phyloP scores from a whole-genome alignment of 2,113 vertebrate genomes.

The Albula glossodonta region DNA sequence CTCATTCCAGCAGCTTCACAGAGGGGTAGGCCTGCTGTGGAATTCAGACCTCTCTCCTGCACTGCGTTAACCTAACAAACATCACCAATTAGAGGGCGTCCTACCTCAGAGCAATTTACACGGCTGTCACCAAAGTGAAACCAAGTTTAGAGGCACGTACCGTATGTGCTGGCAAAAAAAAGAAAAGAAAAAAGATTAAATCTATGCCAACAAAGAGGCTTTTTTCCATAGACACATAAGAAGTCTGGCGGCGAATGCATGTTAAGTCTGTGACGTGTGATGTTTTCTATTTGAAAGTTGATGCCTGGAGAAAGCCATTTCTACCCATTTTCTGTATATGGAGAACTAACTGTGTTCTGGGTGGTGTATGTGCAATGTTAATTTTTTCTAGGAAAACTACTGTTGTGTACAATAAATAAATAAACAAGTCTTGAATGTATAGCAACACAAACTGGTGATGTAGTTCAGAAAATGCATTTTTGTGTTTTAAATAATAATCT shows the following conservation, averaged over 20 bases:
- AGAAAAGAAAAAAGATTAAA: conserved; percentile 1
- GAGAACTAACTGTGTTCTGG: neutral
- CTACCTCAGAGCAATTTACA: conserved; percentile 25
- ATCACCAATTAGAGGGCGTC: conserved; percentile 13
- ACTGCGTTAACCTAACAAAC: conserved; percentile 14
- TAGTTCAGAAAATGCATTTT: neutral
- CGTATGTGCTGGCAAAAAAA: conserved; percentile 15
- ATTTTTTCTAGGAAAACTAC: neutral
- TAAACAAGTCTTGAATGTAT: neutral
- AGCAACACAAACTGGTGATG: neutral
- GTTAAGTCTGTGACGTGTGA: neutral
- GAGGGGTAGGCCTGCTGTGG: neutral
- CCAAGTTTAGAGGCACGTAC: conserved; percentile 15
- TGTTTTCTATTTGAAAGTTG: neutral
- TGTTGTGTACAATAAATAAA: neutral
- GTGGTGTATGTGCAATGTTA: neutral
- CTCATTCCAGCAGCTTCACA: conserved; percentile 7
- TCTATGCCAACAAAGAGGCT: conserved; percentile 3
- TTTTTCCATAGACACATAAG: conserved; percentile 12
- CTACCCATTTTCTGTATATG: neutral
- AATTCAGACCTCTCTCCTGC: conserved; percentile 8
- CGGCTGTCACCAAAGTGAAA: conserved; percentile 10
- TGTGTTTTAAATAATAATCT: neutral
- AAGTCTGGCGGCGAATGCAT: neutral
- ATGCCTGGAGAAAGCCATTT: neutral